Evolutionary conservation across 2,797 vertebrate genomes (phyloP).

Genomic region (Geotrypetes seraphini): DNA sequence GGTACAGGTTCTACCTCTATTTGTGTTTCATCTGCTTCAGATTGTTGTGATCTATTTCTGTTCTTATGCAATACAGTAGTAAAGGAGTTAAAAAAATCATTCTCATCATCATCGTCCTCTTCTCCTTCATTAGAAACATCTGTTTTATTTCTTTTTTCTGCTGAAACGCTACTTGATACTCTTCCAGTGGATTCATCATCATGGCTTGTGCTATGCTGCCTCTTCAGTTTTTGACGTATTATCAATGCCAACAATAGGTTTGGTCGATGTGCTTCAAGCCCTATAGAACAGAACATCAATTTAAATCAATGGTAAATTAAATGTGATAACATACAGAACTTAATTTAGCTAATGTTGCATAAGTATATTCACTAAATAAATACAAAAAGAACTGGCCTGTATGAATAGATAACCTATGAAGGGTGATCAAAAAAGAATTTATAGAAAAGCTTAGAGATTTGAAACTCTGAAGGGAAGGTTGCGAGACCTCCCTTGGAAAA

Average conservation of each 20-base stretch:
- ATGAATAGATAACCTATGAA: no score
- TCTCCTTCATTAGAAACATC: constrained; percentile 51
- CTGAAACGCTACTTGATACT: constrained; percentile 43
- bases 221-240: constrained; percentile 88
- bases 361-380: no score
- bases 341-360: no score
- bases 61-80: constrained; percentile 69
- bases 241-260: constrained; percentile 93
- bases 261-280: constrained; percentile 82
- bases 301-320: no score
- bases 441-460: no score
- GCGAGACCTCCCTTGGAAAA: no score
- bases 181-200: constrained; percentile 59
- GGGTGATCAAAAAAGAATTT: no score
- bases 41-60: constrained; percentile 58
- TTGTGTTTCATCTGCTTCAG: constrained; percentile 50
- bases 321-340: no score
- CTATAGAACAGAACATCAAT: constrained; percentile 56
- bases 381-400: no score
- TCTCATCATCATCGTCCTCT: constrained; percentile 66
- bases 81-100: constrained; percentile 75
- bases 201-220: constrained; percentile 60
- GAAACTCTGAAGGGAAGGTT: no score
- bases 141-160: constrained; percentile 69
- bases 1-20: constrained; percentile 52